Evolutionary conservation across 1,140 invertebrate species (phyloP).

Genomic region (Cydia splendana): DNA sequence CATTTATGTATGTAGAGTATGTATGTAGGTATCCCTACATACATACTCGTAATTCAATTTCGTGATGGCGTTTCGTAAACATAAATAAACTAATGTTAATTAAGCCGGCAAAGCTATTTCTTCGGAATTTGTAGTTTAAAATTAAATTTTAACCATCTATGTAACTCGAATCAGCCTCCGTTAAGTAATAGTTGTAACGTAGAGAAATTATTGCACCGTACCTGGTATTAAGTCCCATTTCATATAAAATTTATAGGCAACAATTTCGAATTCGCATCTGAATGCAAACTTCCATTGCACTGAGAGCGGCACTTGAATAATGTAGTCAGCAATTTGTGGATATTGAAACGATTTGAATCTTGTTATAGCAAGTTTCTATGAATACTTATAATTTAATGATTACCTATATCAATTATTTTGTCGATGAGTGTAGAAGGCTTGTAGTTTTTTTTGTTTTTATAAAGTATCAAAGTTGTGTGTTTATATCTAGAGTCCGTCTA

Average conservation of each 20-base stretch:
- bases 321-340: slow-evolving; percentile 42
- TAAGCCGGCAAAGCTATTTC: neutral
- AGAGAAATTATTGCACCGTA: slow-evolving; percentile 20
- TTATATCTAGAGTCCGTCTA: too few relatives aligned
- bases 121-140: neutral
- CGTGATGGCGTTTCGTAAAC: neutral
- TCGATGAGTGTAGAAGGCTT: neutral
- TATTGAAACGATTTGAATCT: slow-evolving; percentile 38
- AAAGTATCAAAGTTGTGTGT: too few relatives aligned
- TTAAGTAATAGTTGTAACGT: slow-evolving; percentile 23
- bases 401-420: neutral
- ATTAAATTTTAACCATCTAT: neutral
- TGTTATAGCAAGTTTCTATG: neutral
- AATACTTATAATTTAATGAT: neutral
- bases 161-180: neutral
- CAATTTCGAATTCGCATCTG: slow-evolving; percentile 51
- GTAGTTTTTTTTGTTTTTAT: too few relatives aligned
- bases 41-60: too few relatives aligned
- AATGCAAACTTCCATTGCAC: slow-evolving; percentile 41
- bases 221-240: slow-evolving; percentile 21
- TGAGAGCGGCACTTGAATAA: slow-evolving; percentile 43
- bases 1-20: too few relatives aligned
- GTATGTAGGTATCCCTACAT: too few relatives aligned
- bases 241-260: slow-evolving; percentile 52
- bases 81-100: neutral